Evolutionary conservation across 2,113 vertebrate genomes (phyloP).

Genomic region (Casuarius casuarius): DNA sequence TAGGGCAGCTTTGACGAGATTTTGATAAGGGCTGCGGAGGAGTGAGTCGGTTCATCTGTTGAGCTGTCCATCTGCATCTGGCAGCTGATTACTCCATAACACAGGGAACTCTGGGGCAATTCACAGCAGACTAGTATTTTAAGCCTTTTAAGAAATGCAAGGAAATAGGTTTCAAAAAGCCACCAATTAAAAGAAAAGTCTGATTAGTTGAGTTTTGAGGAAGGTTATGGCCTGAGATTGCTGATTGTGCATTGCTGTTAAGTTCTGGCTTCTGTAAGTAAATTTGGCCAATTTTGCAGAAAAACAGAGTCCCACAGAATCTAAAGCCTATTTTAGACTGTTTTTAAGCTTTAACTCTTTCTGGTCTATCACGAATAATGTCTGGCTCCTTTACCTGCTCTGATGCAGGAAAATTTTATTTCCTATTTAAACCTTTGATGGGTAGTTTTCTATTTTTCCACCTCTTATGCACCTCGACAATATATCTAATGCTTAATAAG

Average conservation of each 20-base stretch:
- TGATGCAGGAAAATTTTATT: not conserved
- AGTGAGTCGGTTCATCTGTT: not conserved
- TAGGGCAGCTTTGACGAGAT: not conserved
- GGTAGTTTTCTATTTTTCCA: not conserved
- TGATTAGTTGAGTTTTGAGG: not conserved
- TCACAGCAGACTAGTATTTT: not conserved
- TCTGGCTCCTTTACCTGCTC: not conserved
- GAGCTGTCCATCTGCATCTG: not conserved
- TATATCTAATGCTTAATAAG: fast-evolving
- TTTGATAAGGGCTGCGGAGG: not conserved
- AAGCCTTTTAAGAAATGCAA: not conserved
- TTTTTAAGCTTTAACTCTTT: not conserved
- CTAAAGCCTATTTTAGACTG: not conserved
- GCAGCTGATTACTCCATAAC: not conserved
- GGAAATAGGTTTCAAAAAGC: not conserved
- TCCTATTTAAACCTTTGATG: not conserved
- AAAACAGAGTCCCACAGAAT: not conserved
- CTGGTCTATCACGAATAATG: not conserved
- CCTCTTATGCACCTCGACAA: not conserved
- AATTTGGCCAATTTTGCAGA: not conserved
- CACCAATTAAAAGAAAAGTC: not conserved
- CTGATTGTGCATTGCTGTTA: not conserved
- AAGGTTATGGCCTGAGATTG: not conserved
- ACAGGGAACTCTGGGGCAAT: not conserved
- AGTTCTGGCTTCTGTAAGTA: not conserved